Evolutionary conservation across 2,797 vertebrate species (phyloP).

Genomic region (Gadopsis marmoratus): DNA sequence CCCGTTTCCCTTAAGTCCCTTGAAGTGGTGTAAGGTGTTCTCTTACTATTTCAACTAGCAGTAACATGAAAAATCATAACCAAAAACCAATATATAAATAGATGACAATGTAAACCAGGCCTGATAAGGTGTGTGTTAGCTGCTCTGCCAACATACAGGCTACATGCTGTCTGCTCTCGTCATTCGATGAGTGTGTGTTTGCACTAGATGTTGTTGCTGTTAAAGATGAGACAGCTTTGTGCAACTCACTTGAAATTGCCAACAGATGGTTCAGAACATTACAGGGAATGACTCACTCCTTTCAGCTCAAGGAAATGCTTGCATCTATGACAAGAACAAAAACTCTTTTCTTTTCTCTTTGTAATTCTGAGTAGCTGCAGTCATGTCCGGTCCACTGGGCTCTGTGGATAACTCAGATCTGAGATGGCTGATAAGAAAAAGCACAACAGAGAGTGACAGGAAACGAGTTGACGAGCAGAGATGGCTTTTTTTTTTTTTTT

Average conservation of each 20-base stretch:
- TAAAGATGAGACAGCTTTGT: conserved; percentile 69
- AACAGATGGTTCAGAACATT: conserved; percentile 73
- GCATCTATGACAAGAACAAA: conserved; percentile 61
- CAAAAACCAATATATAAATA: background rate
- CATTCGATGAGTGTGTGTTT: conserved; percentile 52
- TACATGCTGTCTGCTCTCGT: conserved; percentile 39
- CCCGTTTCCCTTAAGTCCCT: background rate
- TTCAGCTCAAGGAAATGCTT: conserved; percentile 61
- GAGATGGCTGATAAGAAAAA: conserved; percentile 24
- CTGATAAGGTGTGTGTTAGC: conserved; percentile 28
- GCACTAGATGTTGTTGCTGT: conserved; percentile 62
- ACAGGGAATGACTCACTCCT: conserved; percentile 68
- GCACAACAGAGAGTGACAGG: conserved; percentile 16
- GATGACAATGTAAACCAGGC: conserved; percentile 9
- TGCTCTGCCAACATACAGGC: conserved; percentile 23
- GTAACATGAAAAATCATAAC: background rate
- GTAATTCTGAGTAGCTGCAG: conserved; percentile 58
- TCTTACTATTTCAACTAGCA: background rate
- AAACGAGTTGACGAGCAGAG: background rate
- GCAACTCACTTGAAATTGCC: conserved; percentile 68
- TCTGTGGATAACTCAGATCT: conserved; percentile 39
- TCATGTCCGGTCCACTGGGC: conserved; percentile 50
- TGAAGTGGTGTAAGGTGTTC: conserved; percentile 17
- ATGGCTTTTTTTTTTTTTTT: conserved; percentile 35
- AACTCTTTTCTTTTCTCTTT: conserved; percentile 46